Percentiles rank a stretch among this genome's conserved stretches.
These are phyloP conservation scores for Abrostola triplasia DNA, from an alignment of 2,888 invertebrate species.

Conservation along the genomic window DNA sequence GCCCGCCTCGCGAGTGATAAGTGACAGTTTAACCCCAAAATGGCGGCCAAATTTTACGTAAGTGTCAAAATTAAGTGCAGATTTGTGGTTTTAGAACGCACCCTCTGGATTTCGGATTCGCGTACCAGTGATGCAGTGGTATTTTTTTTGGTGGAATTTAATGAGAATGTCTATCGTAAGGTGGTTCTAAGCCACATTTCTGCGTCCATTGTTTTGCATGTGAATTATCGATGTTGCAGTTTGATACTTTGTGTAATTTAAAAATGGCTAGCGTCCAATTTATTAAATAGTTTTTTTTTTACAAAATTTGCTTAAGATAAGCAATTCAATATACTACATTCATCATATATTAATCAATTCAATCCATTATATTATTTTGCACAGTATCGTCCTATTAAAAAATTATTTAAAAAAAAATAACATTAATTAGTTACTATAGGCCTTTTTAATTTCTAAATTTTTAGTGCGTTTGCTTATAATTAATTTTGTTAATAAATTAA, in stretches of 20 bases:
- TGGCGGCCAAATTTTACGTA: constrained; percentile 87
- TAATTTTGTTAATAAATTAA: too few species aligned
- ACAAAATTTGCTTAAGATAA: neutral
- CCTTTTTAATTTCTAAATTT: too few species aligned
- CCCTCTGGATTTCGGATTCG: constrained; percentile 66
- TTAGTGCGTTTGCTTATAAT: too few species aligned
- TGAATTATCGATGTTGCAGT: constrained; percentile 60
- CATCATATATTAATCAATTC: too few species aligned
- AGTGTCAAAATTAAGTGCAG: constrained; percentile 81
- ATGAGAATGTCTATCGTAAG: constrained; percentile 50
- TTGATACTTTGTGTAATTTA: constrained; percentile 47
- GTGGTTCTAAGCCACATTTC: constrained; percentile 84
- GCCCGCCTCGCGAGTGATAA: constrained; percentile 82
- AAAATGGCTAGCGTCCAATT: constrained; percentile 24
- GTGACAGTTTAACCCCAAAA: constrained; percentile 80
- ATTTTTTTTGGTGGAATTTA: constrained; percentile 38
- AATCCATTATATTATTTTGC: too few species aligned
- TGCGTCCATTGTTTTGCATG: constrained; percentile 74
- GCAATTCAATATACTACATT: too few species aligned
- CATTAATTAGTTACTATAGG: too few species aligned
- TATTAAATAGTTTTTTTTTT: constrained; percentile 11
- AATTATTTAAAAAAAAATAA: too few species aligned
- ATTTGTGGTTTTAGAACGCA: constrained; percentile 83
- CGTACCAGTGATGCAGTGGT: constrained; percentile 55
- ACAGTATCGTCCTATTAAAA: too few species aligned